A percentile compares a stretch with the other conserved stretches of the same genome.
phyloP scores from a whole-genome alignment of 2,113 vertebrate species.

The Octodon degus region DNA sequence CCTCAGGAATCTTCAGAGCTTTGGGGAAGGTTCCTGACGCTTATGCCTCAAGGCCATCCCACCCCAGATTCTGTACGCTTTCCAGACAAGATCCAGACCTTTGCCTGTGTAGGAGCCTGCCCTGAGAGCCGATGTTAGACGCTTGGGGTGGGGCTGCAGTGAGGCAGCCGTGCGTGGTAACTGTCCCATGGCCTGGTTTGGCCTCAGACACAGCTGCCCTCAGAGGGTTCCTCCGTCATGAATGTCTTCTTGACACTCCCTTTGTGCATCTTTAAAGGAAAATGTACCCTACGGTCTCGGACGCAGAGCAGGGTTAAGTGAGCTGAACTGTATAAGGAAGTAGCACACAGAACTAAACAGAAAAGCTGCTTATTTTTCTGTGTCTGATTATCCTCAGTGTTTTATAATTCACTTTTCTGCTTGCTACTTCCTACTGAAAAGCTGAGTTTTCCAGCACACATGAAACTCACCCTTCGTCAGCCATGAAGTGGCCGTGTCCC shows the following conservation, averaged over 20 bases:
- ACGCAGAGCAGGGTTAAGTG: neutral
- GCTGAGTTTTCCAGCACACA: neutral
- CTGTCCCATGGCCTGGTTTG: neutral
- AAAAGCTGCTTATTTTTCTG: neutral
- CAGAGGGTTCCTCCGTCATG: neutral
- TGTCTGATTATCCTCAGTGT: neutral
- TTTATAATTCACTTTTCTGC: neutral
- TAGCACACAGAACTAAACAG: neutral
- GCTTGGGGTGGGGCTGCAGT: neutral
- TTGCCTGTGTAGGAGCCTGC: neutral
- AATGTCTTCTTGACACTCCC: neutral
- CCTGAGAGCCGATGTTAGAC: neutral
- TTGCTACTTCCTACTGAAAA: neutral
- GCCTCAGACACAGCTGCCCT: neutral
- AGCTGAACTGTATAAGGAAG: neutral
- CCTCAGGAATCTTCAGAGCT: neutral
- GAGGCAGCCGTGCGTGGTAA: neutral
- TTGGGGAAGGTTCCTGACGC: neutral
- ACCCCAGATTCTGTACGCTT: neutral
- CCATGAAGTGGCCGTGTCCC: neutral
- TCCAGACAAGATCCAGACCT: neutral
- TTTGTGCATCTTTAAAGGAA: slow-evolving; percentile 21
- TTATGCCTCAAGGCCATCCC: neutral
- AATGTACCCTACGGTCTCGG: neutral
- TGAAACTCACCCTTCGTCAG: neutral